Base-by-base conservation (phyloP, 1,140 invertebrate genomes). In the Cepaea nemoralis region DNA sequence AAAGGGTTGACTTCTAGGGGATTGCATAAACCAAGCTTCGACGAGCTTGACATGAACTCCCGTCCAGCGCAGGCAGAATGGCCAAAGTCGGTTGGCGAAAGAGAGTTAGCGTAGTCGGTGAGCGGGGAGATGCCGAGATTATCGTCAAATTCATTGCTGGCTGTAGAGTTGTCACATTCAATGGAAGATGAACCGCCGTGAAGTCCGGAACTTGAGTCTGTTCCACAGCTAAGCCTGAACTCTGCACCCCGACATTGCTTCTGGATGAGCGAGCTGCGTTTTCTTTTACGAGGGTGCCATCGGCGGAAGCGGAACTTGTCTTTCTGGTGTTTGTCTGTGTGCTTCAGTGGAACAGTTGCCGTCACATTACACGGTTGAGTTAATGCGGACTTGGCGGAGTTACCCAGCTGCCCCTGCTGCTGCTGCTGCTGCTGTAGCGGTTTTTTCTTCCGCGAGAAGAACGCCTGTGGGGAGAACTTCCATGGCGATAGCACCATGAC, bases 1-100 rank as follows among this genome's bases (percentile, higher is more conserved):
- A 87, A 79, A 0, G 83, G 78, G 69, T 86, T 85, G 0, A 59
- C 48, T 37, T 79, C 77, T 19, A 77, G 24, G 6, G 35, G 75
- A n/a, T 63, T 77, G 37, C 39, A 79, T 3, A 69, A 24, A 31
- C 48, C 45, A 33, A 77, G 75, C 35, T 40, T 71, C 71, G 81
- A 73, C 35, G 73, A 40, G 76, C 84, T 85, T 83, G 85, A 42
- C n/a, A 83, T 59, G 50, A 33, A 45, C 35, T n/a, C 31, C 12
- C 69, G 24, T 10, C 24, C 12, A 8, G 70, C 31, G 5, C 6
- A 40, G 35, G 5, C 19, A 35, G 73, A 37, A 22, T 33, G 31
- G 27, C n/a, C 48, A 31, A 40, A 50, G 40, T 42, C 48, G 22
- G 71, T 77, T 27, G 24, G 19, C 0, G 66, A 71, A 39, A 50